These are phyloP conservation scores for Orycteropus afer DNA, from an alignment of 2,113 vertebrate species.

Conservation along the genomic window DNA sequence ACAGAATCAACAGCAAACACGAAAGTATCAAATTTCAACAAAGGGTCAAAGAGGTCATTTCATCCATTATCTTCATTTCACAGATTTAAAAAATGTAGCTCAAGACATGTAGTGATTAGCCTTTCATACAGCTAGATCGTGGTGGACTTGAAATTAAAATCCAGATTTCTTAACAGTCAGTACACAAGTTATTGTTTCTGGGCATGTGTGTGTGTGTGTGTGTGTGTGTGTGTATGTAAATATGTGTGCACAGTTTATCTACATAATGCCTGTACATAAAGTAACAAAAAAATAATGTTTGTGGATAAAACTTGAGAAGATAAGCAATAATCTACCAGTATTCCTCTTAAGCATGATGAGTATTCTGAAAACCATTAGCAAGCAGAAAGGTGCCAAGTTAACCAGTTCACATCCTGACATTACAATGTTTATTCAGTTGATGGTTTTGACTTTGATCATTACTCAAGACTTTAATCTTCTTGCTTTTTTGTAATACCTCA, in stretches of 20 bases:
- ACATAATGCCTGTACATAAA: neutral
- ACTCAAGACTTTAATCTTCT: conserved; percentile 31
- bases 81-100: neutral
- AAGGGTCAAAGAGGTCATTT: neutral
- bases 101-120: neutral
- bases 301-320: neutral
- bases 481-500: neutral
- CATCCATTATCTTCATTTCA: neutral
- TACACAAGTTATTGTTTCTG: neutral
- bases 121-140: neutral
- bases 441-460: neutral
- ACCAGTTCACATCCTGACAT: neutral
- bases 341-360: neutral
- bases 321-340: neutral
- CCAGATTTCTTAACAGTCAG: neutral
- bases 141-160: conserved; percentile 17
- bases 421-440: neutral
- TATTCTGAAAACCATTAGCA: neutral
- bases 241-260: no score
- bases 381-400: neutral
- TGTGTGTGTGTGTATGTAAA: no score
- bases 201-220: no score
- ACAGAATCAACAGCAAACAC: neutral
- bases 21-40: conserved; percentile 35
- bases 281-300: neutral